Evolutionary conservation across 2,888 invertebrate genomes (phyloP), one percentile per base, ranked within the genome.

Genomic region (Drosophila niveifrons): DNA sequence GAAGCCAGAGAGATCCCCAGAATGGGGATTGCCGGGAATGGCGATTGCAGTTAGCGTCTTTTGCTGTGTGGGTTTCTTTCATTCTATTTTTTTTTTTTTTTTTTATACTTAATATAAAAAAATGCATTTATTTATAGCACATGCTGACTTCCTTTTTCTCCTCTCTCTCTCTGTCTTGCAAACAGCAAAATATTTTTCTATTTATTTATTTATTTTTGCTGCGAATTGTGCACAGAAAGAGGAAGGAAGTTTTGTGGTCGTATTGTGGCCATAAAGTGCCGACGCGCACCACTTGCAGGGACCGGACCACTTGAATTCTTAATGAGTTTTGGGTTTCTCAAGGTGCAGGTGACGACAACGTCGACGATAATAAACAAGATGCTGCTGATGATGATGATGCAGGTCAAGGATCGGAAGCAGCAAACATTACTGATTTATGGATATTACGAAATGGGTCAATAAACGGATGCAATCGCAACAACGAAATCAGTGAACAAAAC

Each of bases 71-170:
- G 53, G 65, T 31, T 73, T 66, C 48, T 62, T 70, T 44, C 23
- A 39, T 62, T 57, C 46, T 57, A 41, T 56, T 29, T 55, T 66
- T 65, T 62, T 31, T 23, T 43, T 34, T 43, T 50, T 68, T 57
- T 10, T 51, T 18, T 18, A 29, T 36, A 23, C 23, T 64, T 65
- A 57, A 79, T 72, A 72, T 48, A 74, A 31, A 50, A 63, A 68
- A 82, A 82, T 69, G 84, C 82, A 78, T 78, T 88, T 83, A 83
- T 83, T 88, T 88, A 81, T 88, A 83, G 87, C 80, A 82, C 66
- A 62, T 63, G 58, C 48, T 55, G 70, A 72, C 85, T 75, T 84
- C 72, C 80, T 79, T 75, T 59, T 41, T 51, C 47, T 17, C 18
- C 13, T 41, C 13, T 8, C 17, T 44, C 55, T 51, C 18, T 28